phyloP scores from a whole-genome alignment of 2,113 vertebrate species.

The Acinonyx jubatus region DNA sequence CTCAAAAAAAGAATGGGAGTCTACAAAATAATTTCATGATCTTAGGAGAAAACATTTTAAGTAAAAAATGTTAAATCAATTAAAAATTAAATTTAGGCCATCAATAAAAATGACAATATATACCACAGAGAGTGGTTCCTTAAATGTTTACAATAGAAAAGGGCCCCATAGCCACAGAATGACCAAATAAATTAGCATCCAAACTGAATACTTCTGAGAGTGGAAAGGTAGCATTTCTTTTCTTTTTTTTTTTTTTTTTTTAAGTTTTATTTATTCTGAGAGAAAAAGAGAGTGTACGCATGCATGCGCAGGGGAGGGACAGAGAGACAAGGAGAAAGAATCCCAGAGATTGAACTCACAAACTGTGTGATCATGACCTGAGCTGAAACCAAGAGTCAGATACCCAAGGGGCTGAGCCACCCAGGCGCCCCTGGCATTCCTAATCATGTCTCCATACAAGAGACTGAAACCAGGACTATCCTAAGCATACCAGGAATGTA shows the following conservation, averaged over 20 bases:
- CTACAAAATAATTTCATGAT: neutral
- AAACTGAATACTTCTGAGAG: neutral
- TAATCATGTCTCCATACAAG: neutral
- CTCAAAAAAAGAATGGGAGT: neutral
- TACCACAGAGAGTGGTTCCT: neutral
- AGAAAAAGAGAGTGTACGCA: too few species aligned
- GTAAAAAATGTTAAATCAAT: neutral
- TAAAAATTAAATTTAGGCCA: neutral
- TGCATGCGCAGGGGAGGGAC: too few species aligned
- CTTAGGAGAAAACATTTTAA: neutral
- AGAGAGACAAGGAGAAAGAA: too few species aligned
- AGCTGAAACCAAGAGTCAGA: too few species aligned
- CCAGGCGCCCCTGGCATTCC: neutral
- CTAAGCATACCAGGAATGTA: neutral
- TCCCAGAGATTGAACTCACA: too few species aligned
- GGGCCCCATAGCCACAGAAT: neutral
- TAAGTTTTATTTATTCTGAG: too few species aligned
- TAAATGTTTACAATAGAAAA: neutral
- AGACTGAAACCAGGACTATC: neutral
- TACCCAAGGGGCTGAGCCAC: too few species aligned
- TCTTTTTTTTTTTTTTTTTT: too few species aligned
- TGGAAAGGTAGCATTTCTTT: neutral
- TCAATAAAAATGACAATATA: neutral
- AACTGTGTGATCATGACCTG: too few species aligned
- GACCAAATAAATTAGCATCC: neutral